These are phyloP conservation scores for Drosophila mercatorum DNA, from an alignment of 2,888 invertebrate genomes.

Conservation along the genomic window DNA sequence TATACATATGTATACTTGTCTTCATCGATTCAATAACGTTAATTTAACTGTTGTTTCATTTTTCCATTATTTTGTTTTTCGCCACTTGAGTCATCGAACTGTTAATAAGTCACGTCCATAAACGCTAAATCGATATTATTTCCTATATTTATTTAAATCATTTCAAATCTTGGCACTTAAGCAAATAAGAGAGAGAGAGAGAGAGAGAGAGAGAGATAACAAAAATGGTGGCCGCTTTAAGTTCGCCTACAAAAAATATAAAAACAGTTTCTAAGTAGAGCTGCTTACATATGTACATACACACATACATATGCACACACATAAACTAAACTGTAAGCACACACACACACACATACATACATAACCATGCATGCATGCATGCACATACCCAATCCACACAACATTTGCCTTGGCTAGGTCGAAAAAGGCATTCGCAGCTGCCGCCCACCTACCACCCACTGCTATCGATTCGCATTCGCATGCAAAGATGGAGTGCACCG, in stretches of 20 bases:
- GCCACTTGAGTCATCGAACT: constrained; percentile 11
- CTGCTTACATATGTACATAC: not conserved
- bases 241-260: not conserved
- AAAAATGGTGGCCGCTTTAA: not conserved
- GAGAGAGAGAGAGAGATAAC: not conserved
- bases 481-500: constrained; percentile 4
- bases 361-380: not conserved
- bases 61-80: too few species aligned
- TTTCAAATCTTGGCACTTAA: not conserved
- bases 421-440: constrained; percentile 14
- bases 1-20: too few species aligned
- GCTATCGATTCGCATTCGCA: constrained; percentile 44
- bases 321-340: too few species aligned
- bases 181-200: not conserved
- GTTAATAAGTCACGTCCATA: constrained; percentile 6
- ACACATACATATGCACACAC: not conserved
- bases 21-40: not conserved
- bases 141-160: not conserved
- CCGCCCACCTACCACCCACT: too few species aligned
- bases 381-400: constrained; percentile 7
- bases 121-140: not conserved
- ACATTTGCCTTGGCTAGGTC: constrained; percentile 34
- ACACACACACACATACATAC: not conserved
- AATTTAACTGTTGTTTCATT: not conserved
- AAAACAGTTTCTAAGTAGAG: not conserved